Percentiles rank a stretch among this genome's conserved stretches.
phyloP scores from a whole-genome alignment of 1,140 invertebrate genomes.

The Bradynema listronoti region DNA sequence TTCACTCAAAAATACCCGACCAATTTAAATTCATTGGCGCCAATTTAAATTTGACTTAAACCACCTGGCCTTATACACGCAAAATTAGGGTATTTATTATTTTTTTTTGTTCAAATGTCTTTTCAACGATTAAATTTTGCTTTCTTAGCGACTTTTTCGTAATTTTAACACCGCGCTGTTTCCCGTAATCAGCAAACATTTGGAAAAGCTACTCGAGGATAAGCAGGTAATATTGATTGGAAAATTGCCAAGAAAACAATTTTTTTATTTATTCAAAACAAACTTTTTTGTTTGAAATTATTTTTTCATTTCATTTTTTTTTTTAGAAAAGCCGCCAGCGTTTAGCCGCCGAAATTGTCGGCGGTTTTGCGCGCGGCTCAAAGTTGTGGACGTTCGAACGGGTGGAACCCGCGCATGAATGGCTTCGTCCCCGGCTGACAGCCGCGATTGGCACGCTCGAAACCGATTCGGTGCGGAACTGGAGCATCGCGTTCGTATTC shows the following conservation, averaged over 20 bases:
- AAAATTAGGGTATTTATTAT: not conserved
- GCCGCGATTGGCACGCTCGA: conserved; percentile 52
- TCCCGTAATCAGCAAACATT: conserved; percentile 65
- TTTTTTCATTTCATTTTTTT: too few relatives aligned
- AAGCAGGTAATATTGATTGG: conserved; percentile 58
- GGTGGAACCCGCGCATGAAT: conserved; percentile 58
- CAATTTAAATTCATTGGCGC: too few relatives aligned
- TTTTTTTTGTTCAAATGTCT: not conserved
- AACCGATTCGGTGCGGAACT: conserved; percentile 68
- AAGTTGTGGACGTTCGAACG: conserved; percentile 75
- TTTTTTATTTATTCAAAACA: not conserved
- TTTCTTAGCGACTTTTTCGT: conserved; percentile 68
- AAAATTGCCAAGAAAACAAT: too few relatives aligned
- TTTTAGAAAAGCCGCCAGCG: conserved; percentile 71
- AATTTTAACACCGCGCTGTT: conserved; percentile 70
- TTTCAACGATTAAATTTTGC: conserved; percentile 49
- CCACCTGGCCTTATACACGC: too few relatives aligned
- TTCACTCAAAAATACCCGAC: too few relatives aligned
- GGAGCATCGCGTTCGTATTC: conserved; percentile 69
- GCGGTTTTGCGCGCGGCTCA: conserved; percentile 70
- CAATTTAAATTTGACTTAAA: too few relatives aligned
- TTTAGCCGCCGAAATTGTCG: conserved; percentile 75
- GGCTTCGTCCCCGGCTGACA: conserved; percentile 58
- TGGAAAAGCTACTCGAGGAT: conserved; percentile 67
- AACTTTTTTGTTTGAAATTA: conserved; percentile 28